Base-by-base conservation (phyloP, 92 coral and sea anemone species). In the Micromussa lordhowensis region DNA sequence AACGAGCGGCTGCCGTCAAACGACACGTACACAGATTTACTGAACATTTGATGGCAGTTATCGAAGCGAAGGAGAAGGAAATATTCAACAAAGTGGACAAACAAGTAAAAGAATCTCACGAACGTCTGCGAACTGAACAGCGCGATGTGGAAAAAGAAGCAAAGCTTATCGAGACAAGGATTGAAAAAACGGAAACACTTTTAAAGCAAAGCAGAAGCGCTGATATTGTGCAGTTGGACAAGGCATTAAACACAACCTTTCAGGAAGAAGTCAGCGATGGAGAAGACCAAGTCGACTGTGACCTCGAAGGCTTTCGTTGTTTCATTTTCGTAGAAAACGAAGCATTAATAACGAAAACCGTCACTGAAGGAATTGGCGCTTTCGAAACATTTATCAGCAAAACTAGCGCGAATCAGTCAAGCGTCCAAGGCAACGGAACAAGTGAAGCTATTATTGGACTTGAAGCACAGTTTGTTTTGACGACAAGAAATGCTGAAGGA, bases 391-490 rank as follows among this genome's bases (percentile, higher is more conserved):
- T 82, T 16, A 0, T 68, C 15, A 72, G 48, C 57, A 73, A 84
- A 14, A 74, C 88, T 13, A 14, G 7, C 29, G 22, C 24, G 32
- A 51, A 57, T 34, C 81, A 84, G 4, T 84, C 88, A 74, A 19
- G 13, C 0, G 88, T 72, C 24, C 71, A 84, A n/a, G 88, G 81
- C 11, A 55, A 84, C 31, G 88, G 81, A 55, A 73, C 54, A 26
- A 32, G 36, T 29, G 88, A 84, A 10, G 88, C 81, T 3, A 82
- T 12, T 14, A 72, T 54, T 26, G 77, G 86, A 55, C 88, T 84
- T 22, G n/a, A 54, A 72, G 16, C 26, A 35, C 40, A 72, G 26
- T 72, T 72, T 35, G 0, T 35, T 19, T 32, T 34, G 26, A 72
- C 77, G 35, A 35, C 53, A 72, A 32, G 51, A 72, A 72, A 72